phyloP scores from a whole-genome alignment of 2,113 vertebrate genomes.

The Eudyptes chrysolophus region DNA sequence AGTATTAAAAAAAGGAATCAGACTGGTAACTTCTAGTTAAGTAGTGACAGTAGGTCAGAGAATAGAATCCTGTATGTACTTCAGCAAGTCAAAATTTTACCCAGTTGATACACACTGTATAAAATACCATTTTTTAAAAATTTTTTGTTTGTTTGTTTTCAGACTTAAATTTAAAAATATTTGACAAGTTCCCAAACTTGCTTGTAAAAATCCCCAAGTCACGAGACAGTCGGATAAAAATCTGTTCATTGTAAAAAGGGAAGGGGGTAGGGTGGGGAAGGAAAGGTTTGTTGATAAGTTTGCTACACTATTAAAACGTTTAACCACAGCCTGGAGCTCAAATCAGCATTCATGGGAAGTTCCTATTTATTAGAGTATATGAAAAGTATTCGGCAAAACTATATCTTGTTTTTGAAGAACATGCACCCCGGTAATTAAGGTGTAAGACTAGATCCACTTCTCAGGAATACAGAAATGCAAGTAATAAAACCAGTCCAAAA shows the following conservation, averaged over 20 bases:
- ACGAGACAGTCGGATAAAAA: conserved; percentile 30
- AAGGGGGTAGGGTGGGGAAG: conserved; percentile 15
- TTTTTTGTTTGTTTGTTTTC: not conserved
- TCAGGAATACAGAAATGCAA: not conserved
- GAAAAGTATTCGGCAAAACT: not conserved
- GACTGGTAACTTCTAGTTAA: not conserved
- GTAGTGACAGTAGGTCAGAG: not conserved
- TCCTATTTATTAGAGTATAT: not conserved
- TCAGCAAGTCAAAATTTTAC: not conserved
- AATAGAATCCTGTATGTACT: not conserved
- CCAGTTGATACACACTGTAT: not conserved
- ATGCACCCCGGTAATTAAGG: not conserved
- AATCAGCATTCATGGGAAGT: conserved; percentile 23
- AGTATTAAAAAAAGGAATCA: not conserved
- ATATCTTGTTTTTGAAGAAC: not conserved
- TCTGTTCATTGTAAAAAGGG: conserved; percentile 40
- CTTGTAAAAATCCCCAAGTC: conserved; percentile 51
- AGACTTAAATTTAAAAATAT: conserved; percentile 17
- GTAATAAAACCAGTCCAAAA: not conserved
- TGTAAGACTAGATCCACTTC: not conserved
- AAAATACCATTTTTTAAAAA: not conserved
- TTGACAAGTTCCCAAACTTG: conserved; percentile 35
- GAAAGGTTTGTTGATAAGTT: conserved; percentile 61
- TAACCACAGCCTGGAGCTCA: conserved; percentile 45
- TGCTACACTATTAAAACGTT: conserved; percentile 33